phyloP scores from a whole-genome alignment of 2,888 invertebrate species.

The Oligia fasciuncula region DNA sequence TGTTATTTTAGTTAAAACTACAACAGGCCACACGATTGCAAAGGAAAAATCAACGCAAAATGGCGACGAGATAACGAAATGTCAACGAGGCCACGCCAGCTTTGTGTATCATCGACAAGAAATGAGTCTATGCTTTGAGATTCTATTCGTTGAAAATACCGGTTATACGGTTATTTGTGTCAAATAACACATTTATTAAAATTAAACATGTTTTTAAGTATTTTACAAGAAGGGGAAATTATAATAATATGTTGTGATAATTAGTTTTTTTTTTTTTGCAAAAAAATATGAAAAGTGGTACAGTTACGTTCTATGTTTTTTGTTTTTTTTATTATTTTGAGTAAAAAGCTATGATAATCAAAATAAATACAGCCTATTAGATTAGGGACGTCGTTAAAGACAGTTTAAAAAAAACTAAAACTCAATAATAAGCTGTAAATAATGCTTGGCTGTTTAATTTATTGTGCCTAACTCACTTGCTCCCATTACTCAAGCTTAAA shows the following conservation, averaged over 20 bases:
- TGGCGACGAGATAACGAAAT: constrained; percentile 72
- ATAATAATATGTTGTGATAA: not conserved
- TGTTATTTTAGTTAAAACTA: constrained; percentile 51
- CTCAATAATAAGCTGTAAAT: not conserved
- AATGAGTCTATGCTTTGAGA: not conserved
- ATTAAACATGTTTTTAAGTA: not conserved
- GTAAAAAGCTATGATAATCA: not conserved
- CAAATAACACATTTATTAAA: not conserved
- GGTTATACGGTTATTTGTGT: constrained; percentile 32
- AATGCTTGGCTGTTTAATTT: not conserved
- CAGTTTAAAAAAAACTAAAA: not conserved
- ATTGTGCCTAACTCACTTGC: not conserved
- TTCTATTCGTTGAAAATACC: constrained; percentile 12
- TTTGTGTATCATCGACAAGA: constrained; percentile 39
- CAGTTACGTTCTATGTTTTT: constrained; percentile 35
- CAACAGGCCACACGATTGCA: constrained; percentile 67
- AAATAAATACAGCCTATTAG: not conserved
- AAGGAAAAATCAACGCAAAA: constrained; percentile 77
- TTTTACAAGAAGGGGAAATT: not conserved
- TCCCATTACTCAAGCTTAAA: not conserved
- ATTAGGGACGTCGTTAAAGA: not conserved
- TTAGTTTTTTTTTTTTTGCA: too few relatives aligned
- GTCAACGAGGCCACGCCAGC: constrained; percentile 66
- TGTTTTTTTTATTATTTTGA: not conserved
- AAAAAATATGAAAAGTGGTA: not conserved